Percentiles rank a stretch among this genome's conserved stretches.
Conservation (phyloP, 2,888 invertebrate species). For the Drosophila nr. perissopoda region DNA sequence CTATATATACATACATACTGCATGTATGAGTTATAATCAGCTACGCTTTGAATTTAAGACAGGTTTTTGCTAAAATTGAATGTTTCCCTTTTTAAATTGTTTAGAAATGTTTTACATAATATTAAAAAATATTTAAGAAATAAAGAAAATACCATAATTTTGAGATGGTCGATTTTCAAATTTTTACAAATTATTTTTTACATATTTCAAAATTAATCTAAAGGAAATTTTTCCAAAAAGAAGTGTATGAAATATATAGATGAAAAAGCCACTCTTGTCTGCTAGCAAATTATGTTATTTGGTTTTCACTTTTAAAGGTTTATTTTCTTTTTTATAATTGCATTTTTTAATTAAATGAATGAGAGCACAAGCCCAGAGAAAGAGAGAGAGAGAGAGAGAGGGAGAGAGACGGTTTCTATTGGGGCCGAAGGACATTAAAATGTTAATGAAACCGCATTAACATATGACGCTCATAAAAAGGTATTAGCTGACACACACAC, state of each 20-base stretch:
- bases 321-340: slow-evolving; percentile 70
- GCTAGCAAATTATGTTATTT: slow-evolving; percentile 53
- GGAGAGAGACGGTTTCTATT: slow-evolving; percentile 30
- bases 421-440: slow-evolving; percentile 69
- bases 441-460: slow-evolving; percentile 81
- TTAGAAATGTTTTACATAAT: background rate
- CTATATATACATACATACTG: too few relatives aligned
- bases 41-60: background rate
- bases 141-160: background rate
- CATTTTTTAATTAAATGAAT: slow-evolving; percentile 74
- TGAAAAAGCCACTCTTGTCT: slow-evolving; percentile 8
- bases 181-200: background rate
- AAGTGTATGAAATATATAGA: background rate
- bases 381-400: background rate
- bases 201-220: background rate
- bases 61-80: background rate
- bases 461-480: slow-evolving; percentile 80
- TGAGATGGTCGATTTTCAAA: background rate
- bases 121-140: background rate
- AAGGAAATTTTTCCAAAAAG: background rate
- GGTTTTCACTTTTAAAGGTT: slow-evolving; percentile 43
- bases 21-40: background rate
- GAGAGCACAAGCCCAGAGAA: background rate
- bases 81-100: background rate
- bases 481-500: slow-evolving; percentile 66